Percentiles rank a stretch among this genome's conserved stretches.
phyloP scores from a whole-genome alignment of 2,797 vertebrate species.

The Acrocephalus scirpaceus region DNA sequence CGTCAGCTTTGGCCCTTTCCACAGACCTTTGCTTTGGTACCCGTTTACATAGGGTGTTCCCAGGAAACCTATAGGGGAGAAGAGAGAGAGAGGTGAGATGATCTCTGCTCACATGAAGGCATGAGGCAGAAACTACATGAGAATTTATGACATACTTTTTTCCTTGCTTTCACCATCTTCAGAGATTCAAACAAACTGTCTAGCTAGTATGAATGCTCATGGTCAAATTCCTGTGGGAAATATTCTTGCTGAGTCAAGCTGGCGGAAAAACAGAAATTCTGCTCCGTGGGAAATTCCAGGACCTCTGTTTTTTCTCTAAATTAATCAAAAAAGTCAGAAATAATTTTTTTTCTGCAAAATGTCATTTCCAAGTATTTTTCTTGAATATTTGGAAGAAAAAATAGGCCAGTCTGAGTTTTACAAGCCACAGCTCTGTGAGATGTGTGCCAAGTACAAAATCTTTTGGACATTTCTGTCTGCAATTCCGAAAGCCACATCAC shows the following conservation, averaged over 20 bases:
- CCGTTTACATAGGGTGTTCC: background rate
- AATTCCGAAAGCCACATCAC: background rate
- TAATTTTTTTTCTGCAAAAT: background rate
- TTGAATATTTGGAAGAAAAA: conserved; percentile 9
- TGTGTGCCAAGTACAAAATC: background rate
- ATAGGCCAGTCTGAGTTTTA: background rate
- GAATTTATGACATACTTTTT: background rate
- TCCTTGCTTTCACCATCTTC: conserved; percentile 7
- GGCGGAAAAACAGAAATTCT: conserved; percentile 23
- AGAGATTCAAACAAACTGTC: background rate
- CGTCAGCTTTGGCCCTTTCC: background rate
- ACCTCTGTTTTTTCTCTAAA: conserved; percentile 37
- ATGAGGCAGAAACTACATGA: background rate
- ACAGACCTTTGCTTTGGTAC: background rate
- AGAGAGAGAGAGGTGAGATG: background rate
- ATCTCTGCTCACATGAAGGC: background rate
- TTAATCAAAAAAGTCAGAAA: conserved; percentile 15
- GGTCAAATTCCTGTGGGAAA: conserved; percentile 52
- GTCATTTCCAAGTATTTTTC: conserved; percentile 8
- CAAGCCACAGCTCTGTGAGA: background rate
- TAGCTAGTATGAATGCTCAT: background rate
- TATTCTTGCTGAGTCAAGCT: conserved; percentile 58
- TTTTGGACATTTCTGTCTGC: background rate
- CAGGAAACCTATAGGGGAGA: background rate
- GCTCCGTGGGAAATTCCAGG: conserved; percentile 43